Base-by-base conservation (phyloP, 2,888 invertebrate genomes). In the Dendrolimus houi region DNA sequence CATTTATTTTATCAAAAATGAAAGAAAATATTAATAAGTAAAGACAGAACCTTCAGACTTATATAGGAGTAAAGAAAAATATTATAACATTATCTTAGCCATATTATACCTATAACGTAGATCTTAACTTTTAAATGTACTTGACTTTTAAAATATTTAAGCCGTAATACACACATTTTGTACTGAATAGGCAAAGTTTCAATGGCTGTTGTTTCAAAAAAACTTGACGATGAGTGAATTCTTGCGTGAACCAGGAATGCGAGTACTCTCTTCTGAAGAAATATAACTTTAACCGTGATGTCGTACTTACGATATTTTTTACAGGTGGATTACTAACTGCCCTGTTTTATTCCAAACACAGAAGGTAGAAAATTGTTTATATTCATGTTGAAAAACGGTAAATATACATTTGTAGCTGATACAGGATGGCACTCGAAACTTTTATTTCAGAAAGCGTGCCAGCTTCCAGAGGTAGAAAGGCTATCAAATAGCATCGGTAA, bases 121-220 rank as follows among this genome's bases (percentile, higher is more conserved):
- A 29, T 3, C 8, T 47, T 47, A 47, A 9, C 47, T 47, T 2
- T 47, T 10, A 47, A 47, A 10, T 47, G 47, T 9, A 10, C 47
- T 47, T 12, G 47, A 47, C 47, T 47, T 47, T 47, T 47, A 47
- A 47, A 47, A 47, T 47, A 54, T 52, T 59, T 63, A 59, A 40
- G 54, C 55, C 60, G 57, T 64, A 59, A 54, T 60, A 62, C 62
- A 63, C 57, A 62, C 58, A 64, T 59, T 59, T 62, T 63, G 67
- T 67, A 68, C 66, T 68, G 66, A 74, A 75, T 72, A 69, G 71
- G 58, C 58, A 60, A 79, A 81, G 78, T 81, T 80, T 75, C 69
- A 75, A 82, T 74, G 69, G 72, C 67, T 72, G 74, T 77, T 77
- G 75, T 81, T 81, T 70, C 67, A 68, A 68, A 74, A 77, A 80